Evolutionary conservation across 1,140 invertebrate genomes (phyloP), one percentile per base, ranked within the genome.

Genomic region (Callitettix versicolor): DNA sequence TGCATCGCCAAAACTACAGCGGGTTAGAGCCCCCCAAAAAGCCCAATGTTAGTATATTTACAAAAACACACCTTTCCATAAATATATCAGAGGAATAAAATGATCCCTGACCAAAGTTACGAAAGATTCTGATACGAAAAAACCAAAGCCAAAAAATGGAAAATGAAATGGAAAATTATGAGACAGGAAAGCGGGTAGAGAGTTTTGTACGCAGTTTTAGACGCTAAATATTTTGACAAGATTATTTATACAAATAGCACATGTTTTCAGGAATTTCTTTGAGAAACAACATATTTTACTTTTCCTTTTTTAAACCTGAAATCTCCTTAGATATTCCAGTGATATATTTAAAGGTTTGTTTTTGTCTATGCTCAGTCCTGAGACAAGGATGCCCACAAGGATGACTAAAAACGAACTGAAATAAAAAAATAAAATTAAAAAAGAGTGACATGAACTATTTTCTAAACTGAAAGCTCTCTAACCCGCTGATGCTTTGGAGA

Each of bases 1-100:
- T 97, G 92, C 79, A 95, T 82, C 69, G 94, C 92, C 79, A 98
- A 81, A 78, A 98, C 95, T 95, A 77, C 76, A 67, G 68, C 71
- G 70, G 71, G 71, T 71, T 21, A 46, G 69, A 73, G 52, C 26
- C 26, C 26, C 26, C 26, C 26, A 3, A 30, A 30, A 30, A 30
- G 26, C 26, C 68, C 48, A 59, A 22, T 33, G 26, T 38, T 57
- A 53, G 42, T 38, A 17, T 18, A 30, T 30, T 9, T 30, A 38
- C 33, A 51, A 21, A 18, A 46, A 46, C 43, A 46, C 48, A 51
- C 48, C 48, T 51, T 51, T 46, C 22, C 26, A 58, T 50, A 30
- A 38, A 15, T 46, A 18, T 51, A 34, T 51, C 48, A 51, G 15
- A 51, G 48, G 48, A 51, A 51, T 51, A 51, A n/a, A n/a, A n/a